Evolutionary conservation across 2,888 invertebrate species (phyloP), one percentile per base, ranked within the genome.

Genomic region (Hetaerina titia): DNA sequence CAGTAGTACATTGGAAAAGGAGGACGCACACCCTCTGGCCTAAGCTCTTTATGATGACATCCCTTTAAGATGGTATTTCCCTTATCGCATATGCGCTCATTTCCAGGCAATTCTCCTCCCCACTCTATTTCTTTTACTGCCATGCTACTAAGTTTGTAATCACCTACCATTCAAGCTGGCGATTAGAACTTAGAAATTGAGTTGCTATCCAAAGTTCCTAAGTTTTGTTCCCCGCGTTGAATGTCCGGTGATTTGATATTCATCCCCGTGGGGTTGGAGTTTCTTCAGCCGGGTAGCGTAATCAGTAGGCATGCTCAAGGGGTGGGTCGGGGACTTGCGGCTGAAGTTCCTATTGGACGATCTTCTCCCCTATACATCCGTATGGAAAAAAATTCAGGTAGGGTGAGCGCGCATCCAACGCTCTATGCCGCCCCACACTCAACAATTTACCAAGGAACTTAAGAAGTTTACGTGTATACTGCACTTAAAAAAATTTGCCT

Each of bases 241-340:
- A 81, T 81, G 81, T 81, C 81, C 81, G 81, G 81, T 81, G 81
- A 81, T 81, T 81, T 81, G 81, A 31, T 81, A 81, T 81, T 81
- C 81, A 81, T 81, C 25, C 81, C 81, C 25, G 81, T 31, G 81
- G 81, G 81, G 22, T 81, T 31, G 81, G 81, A 81, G 25, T 11
- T 81, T 13, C 81, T 31, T 81, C 31, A 81, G 81, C n/a, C n/a
- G n/a, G 81, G 81, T 31, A 15, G 81, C 4, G 81, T 81, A 81
- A 81, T 81, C 81, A 81, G 81, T 25, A 13, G 31, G 81, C 31
- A n/a, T n/a, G 69, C 69, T 5, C n/a, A 6, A n/a, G 69, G 69
- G 69, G 69, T n/a, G 31, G 81, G 11, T 81, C 13, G 81, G 31
- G 7, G 81, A 31, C 31, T 81, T 81, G 31, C 25, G 74, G 7